These are phyloP conservation scores for Rhabdornis inornatus DNA, from an alignment of 2,113 vertebrate genomes.

Conservation along the genomic window DNA sequence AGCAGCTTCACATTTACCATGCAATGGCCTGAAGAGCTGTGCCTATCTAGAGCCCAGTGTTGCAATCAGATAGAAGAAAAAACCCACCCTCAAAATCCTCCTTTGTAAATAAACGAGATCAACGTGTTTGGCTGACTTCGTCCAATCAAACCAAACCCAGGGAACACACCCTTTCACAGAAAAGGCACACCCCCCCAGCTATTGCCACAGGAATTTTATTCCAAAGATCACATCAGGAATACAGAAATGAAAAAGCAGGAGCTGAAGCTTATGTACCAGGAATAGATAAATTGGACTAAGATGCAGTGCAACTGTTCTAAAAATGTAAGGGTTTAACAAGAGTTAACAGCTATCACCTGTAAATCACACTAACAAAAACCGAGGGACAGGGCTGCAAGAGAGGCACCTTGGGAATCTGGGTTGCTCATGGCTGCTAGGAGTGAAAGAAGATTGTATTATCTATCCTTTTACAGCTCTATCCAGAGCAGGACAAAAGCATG, in stretches of 20 bases:
- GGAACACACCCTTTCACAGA: slow-evolving; percentile 17
- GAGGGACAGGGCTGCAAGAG: background rate
- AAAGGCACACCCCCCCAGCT: background rate
- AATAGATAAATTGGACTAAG: background rate
- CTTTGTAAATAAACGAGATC: background rate
- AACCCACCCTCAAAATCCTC: background rate
- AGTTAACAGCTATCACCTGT: background rate
- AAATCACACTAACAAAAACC: background rate
- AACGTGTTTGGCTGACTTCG: background rate
- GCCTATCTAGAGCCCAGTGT: background rate
- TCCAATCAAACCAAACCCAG: slow-evolving; percentile 9
- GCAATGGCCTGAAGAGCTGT: accelerated
- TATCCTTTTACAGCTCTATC: background rate
- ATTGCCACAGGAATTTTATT: background rate
- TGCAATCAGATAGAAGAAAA: background rate
- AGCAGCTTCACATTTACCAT: background rate
- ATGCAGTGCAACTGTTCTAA: background rate
- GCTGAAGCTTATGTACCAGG: background rate
- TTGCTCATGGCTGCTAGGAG: background rate
- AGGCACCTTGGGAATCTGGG: background rate
- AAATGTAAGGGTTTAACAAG: background rate
- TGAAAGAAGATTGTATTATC: background rate
- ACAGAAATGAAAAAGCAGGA: background rate
- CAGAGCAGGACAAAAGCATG: background rate
- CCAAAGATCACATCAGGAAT: background rate